A percentile compares a stretch with the other conserved stretches of the same genome.
phyloP scores from a whole-genome alignment of 2,888 invertebrate genomes.

The Deilephila porcellus region DNA sequence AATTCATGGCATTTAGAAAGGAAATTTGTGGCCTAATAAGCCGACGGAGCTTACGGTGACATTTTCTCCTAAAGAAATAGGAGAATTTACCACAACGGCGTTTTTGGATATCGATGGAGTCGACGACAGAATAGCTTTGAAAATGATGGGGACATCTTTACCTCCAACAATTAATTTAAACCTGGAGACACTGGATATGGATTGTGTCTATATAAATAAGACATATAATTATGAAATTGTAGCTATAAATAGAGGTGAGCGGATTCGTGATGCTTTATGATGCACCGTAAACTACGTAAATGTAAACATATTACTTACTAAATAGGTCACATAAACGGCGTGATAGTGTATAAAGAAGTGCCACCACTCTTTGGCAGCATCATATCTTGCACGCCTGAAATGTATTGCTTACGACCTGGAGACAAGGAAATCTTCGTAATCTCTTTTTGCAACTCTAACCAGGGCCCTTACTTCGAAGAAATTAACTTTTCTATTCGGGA shows the following conservation, averaged over 20 bases:
- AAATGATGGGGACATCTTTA: constrained; percentile 80
- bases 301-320: constrained; percentile 27
- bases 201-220: constrained; percentile 84
- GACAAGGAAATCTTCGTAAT: constrained; percentile 82
- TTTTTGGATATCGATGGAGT: constrained; percentile 86
- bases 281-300: not conserved
- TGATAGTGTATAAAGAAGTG: constrained; percentile 75
- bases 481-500: constrained; percentile 85
- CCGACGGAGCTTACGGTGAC: constrained; percentile 79
- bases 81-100: constrained; percentile 75
- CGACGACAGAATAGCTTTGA: constrained; percentile 77
- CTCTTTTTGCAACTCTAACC: constrained; percentile 83
- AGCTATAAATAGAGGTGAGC: constrained; percentile 81
- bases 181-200: constrained; percentile 83
- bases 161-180: constrained; percentile 85
- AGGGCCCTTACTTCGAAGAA: constrained; percentile 86
- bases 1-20: constrained; percentile 67
- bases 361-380: constrained; percentile 83
- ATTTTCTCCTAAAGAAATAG: constrained; percentile 83
- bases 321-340: constrained; percentile 85
- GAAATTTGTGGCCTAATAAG: constrained; percentile 85
- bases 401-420: constrained; percentile 76
- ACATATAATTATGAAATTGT: constrained; percentile 86
- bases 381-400: constrained; percentile 79
- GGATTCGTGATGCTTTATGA: not conserved